These are phyloP conservation scores for Oscheius sp. DNA, from an alignment of 2,888 invertebrate genomes.

Conservation along the genomic window DNA sequence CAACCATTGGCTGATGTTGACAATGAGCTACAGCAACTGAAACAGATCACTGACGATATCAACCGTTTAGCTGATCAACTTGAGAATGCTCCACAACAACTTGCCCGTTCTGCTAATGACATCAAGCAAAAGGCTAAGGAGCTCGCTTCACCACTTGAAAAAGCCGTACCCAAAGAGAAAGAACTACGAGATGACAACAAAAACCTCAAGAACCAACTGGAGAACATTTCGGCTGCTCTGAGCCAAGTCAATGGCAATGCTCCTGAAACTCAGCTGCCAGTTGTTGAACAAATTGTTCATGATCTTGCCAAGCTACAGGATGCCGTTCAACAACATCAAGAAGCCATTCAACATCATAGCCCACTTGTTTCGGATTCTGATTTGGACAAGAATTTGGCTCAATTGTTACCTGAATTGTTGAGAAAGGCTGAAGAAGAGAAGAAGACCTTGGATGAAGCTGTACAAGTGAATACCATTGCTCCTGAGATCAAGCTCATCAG, in stretches of 20 bases:
- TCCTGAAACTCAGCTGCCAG: conserved; percentile 27
- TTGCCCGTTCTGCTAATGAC: conserved; percentile 20
- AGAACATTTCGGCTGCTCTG: conserved; percentile 8
- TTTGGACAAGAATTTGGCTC: conserved; percentile 42
- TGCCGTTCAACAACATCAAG: conserved; percentile 12
- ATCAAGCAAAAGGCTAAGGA: conserved; percentile 34
- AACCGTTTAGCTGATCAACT: not conserved
- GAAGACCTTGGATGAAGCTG: conserved; percentile 42
- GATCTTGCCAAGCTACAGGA: not conserved
- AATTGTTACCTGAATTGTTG: conserved; percentile 4
- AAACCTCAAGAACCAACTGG: conserved; percentile 17
- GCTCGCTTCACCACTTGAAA: conserved; percentile 36
- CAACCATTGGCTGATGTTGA: conserved; percentile 37
- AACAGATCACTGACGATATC: not conserved
- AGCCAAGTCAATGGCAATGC: not conserved
- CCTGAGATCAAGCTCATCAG: conserved; percentile 49
- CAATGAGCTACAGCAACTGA: conserved; percentile 35
- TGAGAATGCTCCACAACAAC: conserved; percentile 33
- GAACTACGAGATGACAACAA: conserved; percentile 33
- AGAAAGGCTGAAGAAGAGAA: conserved; percentile 36
- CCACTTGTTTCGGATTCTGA: conserved; percentile 40
- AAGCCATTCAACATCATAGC: conserved; percentile 22
- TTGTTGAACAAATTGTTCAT: conserved; percentile 10
- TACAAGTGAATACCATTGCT: conserved; percentile 44
- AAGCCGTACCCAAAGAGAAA: conserved; percentile 15